Evolutionary conservation across 2,888 invertebrate species (phyloP).

Genomic region (Thyatira batis): DNA sequence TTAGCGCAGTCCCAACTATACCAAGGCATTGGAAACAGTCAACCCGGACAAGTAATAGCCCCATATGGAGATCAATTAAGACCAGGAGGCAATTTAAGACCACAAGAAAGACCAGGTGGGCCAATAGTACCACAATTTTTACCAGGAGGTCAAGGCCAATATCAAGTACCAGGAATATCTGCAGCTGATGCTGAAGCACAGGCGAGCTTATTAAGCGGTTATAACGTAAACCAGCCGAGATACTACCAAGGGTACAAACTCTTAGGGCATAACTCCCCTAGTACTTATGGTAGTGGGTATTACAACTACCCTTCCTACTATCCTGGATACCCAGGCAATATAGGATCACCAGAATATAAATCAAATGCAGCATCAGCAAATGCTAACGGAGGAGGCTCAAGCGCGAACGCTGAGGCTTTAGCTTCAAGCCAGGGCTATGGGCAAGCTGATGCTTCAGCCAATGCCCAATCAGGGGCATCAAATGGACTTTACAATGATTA

Average conservation of each 20-base stretch:
- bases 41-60: not conserved
- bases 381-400: not conserved
- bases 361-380: not conserved
- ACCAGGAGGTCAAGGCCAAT: slow-evolving; percentile 6
- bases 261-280: not conserved
- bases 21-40: not conserved
- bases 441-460: not conserved
- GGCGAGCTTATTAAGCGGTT: not conserved
- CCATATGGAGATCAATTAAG: not conserved
- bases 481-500: not conserved
- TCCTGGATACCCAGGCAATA: not conserved
- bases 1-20: not conserved
- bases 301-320: not conserved
- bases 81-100: not conserved
- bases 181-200: slow-evolving; percentile 2
- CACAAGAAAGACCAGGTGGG: too few species aligned
- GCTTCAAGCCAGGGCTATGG: not conserved
- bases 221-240: not conserved
- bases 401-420: not conserved
- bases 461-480: not conserved
- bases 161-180: slow-evolving; percentile 4
- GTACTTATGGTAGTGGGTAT: not conserved
- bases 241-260: not conserved
- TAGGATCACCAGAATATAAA: not conserved
- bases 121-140: not conserved